These are phyloP conservation scores for Drosophila macrospina DNA, from an alignment of 2,888 invertebrate species.

Conservation along the genomic window DNA sequence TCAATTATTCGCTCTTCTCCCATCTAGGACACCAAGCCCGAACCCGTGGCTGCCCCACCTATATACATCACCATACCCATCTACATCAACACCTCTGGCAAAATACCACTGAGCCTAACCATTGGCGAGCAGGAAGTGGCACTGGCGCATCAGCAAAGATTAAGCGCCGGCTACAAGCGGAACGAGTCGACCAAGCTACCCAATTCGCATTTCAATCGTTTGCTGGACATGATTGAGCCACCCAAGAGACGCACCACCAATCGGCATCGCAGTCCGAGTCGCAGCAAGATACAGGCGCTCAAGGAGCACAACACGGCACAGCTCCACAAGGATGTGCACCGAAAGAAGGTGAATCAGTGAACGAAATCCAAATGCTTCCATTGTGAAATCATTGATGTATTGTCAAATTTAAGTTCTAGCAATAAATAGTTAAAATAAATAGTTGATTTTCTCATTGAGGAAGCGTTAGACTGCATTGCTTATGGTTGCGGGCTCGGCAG, in stretches of 20 bases:
- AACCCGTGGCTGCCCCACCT: constrained; percentile 30
- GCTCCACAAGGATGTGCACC: not conserved
- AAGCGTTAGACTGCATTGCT: constrained; percentile 55
- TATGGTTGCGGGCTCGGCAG: constrained; percentile 24
- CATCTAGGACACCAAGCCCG: constrained; percentile 1
- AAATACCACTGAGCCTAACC: constrained; percentile 63
- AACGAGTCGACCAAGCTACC: constrained; percentile 49
- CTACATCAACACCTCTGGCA: constrained; percentile 69
- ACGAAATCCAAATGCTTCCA: not conserved
- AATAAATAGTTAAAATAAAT: constrained; percentile 69
- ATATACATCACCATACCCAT: constrained; percentile 80
- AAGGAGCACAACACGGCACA: constrained; percentile 21
- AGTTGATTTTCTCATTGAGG: constrained; percentile 27
- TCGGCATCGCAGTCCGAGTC: constrained; percentile 70
- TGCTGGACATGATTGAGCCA: constrained; percentile 54
- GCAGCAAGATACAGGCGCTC: constrained; percentile 53
- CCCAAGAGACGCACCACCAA: constrained; percentile 59
- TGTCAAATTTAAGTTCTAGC: constrained; percentile 42
- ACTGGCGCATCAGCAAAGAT: constrained; percentile 27
- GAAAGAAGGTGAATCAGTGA: not conserved
- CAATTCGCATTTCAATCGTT: constrained; percentile 68
- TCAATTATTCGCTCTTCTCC: too few relatives aligned
- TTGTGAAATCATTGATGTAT: constrained; percentile 17
- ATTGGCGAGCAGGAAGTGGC: constrained; percentile 66
- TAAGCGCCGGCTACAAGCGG: constrained; percentile 1